Percentiles rank a stretch among this genome's conserved stretches.
Evolutionary conservation across 2,113 vertebrate genomes (phyloP).

Genomic region (Conger conger): DNA sequence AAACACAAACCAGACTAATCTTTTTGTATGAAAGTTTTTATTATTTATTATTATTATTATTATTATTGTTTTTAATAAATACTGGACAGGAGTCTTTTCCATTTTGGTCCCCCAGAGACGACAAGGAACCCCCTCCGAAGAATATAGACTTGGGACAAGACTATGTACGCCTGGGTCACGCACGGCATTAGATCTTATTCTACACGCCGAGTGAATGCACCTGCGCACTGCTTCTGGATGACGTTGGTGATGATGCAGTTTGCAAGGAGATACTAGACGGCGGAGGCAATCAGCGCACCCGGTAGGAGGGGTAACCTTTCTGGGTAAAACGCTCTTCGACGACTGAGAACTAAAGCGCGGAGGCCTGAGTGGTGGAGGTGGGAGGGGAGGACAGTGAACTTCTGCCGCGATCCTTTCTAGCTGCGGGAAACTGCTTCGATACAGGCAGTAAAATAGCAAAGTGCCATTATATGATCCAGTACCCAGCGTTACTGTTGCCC

Average conservation of each 20-base stretch:
- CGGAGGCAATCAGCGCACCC: background rate
- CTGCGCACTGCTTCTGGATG: conserved; percentile 60
- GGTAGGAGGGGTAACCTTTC: background rate
- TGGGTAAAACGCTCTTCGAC: conserved; percentile 14
- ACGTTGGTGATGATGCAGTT: conserved; percentile 57
- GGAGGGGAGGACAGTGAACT: background rate
- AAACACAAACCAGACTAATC: too few species aligned
- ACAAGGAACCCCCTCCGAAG: too few species aligned
- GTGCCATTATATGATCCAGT: conserved; percentile 78
- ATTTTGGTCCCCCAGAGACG: too few species aligned
- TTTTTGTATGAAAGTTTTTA: too few species aligned
- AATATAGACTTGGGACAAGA: too few species aligned
- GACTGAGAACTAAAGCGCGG: background rate
- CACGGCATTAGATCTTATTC: conserved; percentile 61
- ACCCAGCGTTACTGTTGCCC: conserved; percentile 64
- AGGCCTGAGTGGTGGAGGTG: conserved; percentile 12
- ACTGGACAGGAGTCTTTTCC: too few species aligned
- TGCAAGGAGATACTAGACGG: conserved; percentile 28
- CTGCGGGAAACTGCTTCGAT: conserved; percentile 50
- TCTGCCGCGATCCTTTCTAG: conserved; percentile 47
- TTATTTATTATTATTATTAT: too few species aligned
- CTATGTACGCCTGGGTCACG: conserved; percentile 12
- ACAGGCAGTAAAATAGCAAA: conserved; percentile 55
- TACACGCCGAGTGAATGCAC: conserved; percentile 65
- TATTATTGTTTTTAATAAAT: too few species aligned